These are phyloP conservation scores for Dasyurus viverrinus DNA, from an alignment of 2,113 vertebrate species.

Conservation along the genomic window DNA sequence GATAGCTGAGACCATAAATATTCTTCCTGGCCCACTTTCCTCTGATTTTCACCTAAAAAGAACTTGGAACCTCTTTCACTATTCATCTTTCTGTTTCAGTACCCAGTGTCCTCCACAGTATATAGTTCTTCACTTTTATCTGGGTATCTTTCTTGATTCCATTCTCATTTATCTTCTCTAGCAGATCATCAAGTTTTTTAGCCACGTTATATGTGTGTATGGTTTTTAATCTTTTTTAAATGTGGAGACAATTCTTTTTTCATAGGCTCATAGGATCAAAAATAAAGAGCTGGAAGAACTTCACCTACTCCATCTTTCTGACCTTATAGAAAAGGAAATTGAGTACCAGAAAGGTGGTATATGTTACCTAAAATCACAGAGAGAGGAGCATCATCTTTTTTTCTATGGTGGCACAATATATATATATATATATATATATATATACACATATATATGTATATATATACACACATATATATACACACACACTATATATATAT, in stretches of 20 bases:
- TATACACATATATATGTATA: no score
- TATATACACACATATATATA: no score
- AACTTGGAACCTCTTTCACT: not conserved
- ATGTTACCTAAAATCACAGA: not conserved
- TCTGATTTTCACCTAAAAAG: not conserved
- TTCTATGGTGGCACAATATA: not conserved
- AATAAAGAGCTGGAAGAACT: not conserved
- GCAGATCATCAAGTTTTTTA: not conserved
- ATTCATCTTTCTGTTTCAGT: not conserved
- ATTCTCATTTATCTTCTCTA: not conserved
- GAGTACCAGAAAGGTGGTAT: not conserved
- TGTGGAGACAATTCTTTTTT: not conserved
- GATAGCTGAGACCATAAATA: not conserved
- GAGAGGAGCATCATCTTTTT: not conserved
- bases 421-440: no score
- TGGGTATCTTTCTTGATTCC: not conserved
- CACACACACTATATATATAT: no score
- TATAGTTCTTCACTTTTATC: not conserved
- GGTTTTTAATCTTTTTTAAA: not conserved
- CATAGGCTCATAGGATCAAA: not conserved
- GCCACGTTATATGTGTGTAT: not conserved
- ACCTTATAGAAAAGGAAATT: not conserved
- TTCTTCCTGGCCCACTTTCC: not conserved
- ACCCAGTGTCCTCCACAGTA: not conserved
- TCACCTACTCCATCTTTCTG: not conserved